These are phyloP conservation scores for Lophius piscatorius DNA, from an alignment of 2,113 vertebrate species.

Conservation along the genomic window DNA sequence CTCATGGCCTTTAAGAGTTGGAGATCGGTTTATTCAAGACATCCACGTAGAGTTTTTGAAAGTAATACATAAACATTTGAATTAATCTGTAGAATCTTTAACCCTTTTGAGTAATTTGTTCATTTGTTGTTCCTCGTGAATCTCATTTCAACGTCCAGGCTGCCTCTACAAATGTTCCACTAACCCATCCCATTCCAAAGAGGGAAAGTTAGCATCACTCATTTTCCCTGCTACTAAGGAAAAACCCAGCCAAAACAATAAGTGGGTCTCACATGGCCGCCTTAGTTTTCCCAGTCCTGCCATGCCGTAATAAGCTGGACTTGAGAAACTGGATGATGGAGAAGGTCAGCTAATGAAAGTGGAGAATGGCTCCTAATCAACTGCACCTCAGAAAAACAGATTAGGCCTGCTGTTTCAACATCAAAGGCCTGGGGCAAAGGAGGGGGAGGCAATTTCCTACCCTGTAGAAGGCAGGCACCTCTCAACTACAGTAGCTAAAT, in stretches of 20 bases:
- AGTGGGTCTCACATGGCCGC: slow-evolving; percentile 54
- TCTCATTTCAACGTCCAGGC: slow-evolving; percentile 23
- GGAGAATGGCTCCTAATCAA: slow-evolving; percentile 36
- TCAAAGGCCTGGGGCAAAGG: slow-evolving; percentile 46
- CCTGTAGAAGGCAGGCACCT: slow-evolving; percentile 25
- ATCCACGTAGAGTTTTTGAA: too few species aligned
- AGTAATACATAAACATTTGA: too few species aligned
- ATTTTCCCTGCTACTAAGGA: slow-evolving; percentile 57
- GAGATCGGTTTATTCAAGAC: too few species aligned
- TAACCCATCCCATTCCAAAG: slow-evolving; percentile 41
- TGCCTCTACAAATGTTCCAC: slow-evolving; percentile 54
- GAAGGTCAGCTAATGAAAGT: slow-evolving; percentile 33
- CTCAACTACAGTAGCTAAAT: slow-evolving; percentile 31
- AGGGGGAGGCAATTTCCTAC: slow-evolving; percentile 36
- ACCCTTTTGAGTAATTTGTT: slow-evolving; percentile 1
- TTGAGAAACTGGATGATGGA: slow-evolving; percentile 27
- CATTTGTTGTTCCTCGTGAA: slow-evolving; percentile 10
- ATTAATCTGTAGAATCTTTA: background rate
- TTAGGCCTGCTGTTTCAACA: slow-evolving; percentile 45
- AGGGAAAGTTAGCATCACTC: slow-evolving; percentile 59
- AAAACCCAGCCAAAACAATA: slow-evolving; percentile 64
- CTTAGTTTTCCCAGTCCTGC: slow-evolving; percentile 43
- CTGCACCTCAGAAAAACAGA: slow-evolving; percentile 50
- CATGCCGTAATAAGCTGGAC: slow-evolving; percentile 26
- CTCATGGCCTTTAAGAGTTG: too few species aligned